Conservation (phyloP, 2,113 vertebrate species). For the Synchiropus splendidus region DNA sequence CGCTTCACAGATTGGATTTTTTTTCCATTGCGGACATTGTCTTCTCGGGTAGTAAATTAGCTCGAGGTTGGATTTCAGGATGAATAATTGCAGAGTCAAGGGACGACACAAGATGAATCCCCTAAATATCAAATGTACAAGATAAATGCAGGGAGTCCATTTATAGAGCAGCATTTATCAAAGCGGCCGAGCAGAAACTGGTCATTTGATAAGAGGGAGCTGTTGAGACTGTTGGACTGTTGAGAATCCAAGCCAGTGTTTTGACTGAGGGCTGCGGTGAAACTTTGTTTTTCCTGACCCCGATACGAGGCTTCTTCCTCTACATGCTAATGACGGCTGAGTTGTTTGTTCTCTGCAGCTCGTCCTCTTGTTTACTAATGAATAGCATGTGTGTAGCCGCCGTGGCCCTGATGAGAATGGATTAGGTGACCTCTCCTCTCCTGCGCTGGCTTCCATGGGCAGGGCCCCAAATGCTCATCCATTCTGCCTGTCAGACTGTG, state of each 20-base stretch:
- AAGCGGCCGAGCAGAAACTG: slow-evolving; percentile 5
- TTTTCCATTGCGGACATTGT: too few relatives aligned
- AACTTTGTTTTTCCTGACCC: slow-evolving; percentile 37
- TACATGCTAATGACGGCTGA: slow-evolving; percentile 57
- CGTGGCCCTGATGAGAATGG: slow-evolving; percentile 62
- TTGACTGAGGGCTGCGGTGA: too few relatives aligned
- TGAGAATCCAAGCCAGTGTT: slow-evolving; percentile 25
- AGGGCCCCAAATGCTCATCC: slow-evolving; percentile 28
- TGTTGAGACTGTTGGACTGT: too few relatives aligned
- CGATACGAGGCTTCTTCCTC: slow-evolving; percentile 42
- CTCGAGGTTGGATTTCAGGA: slow-evolving; percentile 7
- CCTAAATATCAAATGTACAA: slow-evolving; percentile 35
- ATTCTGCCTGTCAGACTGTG: slow-evolving; percentile 22
- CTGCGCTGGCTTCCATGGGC: slow-evolving; percentile 24
- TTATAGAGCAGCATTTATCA: slow-evolving; percentile 28
- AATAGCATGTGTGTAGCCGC: slow-evolving; percentile 53
- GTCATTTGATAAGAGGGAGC: slow-evolving; percentile 19
- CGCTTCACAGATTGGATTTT: too few relatives aligned
- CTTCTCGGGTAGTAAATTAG: too few relatives aligned
- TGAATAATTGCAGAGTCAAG: slow-evolving; percentile 29
- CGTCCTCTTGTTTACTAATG: slow-evolving; percentile 61
- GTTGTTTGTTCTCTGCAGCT: slow-evolving; percentile 45
- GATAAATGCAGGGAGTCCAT: slow-evolving; percentile 13
- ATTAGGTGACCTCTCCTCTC: slow-evolving; percentile 53
- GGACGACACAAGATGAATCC: slow-evolving; percentile 28